Evolutionary conservation across 2,797 vertebrate genomes (phyloP), one percentile per base, ranked within the genome.

Genomic region (Buphagus erythrorhynchus): DNA sequence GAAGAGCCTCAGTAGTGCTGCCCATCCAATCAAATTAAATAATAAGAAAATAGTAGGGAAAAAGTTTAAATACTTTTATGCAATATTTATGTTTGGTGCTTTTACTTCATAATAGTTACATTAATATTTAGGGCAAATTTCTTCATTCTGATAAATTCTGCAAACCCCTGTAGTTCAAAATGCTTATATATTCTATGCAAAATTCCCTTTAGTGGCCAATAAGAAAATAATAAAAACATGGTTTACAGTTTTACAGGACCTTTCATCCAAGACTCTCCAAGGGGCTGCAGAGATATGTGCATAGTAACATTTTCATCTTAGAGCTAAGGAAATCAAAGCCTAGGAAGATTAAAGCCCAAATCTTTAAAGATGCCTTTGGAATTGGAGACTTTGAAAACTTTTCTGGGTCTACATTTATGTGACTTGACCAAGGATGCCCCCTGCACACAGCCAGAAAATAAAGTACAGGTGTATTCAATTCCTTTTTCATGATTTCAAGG

Each of bases 261-360:
- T 94, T 95, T 94, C 73, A 86, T 94, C 69, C 76, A 72, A 72
- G 43, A 77, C 31, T 69, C 61, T 93, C 86, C 55, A 86, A 84
- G 77, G 77, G 52, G 21, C 25, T 89, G 16, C 63, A 89, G 61
- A 90, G 43, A 61, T 59, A 66, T 17, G 19, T 82, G 81, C 46
- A 46, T 6, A 58, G 65, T 17, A 86, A 76, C 52, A 43, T 92
- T 88, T 94, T 80, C 66, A 52, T 94, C 77, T 80, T 72, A 77
- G 6, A 91, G 61, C 63, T 63, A 78, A 72, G 63, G 66, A 93
- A 91, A 94, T 88, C 66, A 95, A 94, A 95, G 54, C 24, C 89
- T 68, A 73, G 42, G 46, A 86, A 95, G 62, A 93, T 86, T 88
- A 92, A 96, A 96, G 65, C 8, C 33, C 66, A 93, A 79, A 81